Conservation (phyloP, 2,797 vertebrate species). For the Pachyuromys duprasi region DNA sequence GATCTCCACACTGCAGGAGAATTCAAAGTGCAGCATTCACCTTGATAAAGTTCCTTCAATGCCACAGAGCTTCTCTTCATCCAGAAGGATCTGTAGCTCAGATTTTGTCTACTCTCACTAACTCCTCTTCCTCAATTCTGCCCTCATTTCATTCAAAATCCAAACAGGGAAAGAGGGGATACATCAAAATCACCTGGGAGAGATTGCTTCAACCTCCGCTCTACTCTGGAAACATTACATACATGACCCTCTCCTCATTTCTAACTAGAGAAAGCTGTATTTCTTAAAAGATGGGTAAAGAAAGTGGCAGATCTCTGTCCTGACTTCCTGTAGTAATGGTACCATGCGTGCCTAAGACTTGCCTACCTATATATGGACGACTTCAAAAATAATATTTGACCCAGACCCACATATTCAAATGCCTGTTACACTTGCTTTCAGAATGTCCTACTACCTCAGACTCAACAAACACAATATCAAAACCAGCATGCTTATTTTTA, state of each 20-base stretch:
- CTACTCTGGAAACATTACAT: neutral
- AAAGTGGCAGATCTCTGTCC: neutral
- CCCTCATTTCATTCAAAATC: neutral
- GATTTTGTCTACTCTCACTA: neutral
- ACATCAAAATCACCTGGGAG: neutral
- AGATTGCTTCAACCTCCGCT: neutral
- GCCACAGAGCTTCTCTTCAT: neutral
- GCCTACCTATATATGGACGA: neutral
- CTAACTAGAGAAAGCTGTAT: neutral
- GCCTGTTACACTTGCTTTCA: neutral
- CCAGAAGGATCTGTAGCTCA: neutral
- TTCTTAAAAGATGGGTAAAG: neutral
- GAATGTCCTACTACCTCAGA: neutral
- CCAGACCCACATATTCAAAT: slow-evolving; percentile 10
- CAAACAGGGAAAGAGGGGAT: neutral
- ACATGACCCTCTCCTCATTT: neutral
- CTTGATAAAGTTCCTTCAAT: neutral
- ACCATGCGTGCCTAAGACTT: neutral
- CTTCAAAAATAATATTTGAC: slow-evolving; percentile 57
- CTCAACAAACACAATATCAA: neutral
- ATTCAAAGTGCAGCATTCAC: neutral
- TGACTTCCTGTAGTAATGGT: neutral
- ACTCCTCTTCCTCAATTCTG: neutral
- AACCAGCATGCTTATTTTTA: neutral
- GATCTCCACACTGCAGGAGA: neutral